Evolutionary conservation across 2,797 vertebrate genomes (phyloP).

Genomic region (Delichon dasypus): DNA sequence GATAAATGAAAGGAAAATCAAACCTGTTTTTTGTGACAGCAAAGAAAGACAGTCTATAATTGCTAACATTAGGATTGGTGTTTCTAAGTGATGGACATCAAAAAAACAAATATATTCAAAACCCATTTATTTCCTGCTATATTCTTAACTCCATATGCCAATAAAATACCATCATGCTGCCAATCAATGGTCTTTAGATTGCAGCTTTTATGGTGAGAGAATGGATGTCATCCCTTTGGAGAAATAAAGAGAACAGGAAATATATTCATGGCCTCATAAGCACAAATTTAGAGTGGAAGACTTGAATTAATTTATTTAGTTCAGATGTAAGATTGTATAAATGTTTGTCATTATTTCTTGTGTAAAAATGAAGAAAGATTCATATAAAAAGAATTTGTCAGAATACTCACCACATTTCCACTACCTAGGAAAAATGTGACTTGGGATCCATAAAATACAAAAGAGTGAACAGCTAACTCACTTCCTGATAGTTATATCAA

Average conservation of each 20-base stretch:
- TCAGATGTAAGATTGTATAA: constrained; percentile 38
- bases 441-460: constrained; percentile 50
- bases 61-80: not conserved
- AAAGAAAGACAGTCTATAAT: not conserved
- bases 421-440: constrained; percentile 33
- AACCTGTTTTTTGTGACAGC: not conserved
- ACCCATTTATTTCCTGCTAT: not conserved
- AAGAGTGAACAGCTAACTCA: constrained; percentile 22
- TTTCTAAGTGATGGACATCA: constrained; percentile 1
- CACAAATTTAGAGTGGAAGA: constrained; percentile 33
- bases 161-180: constrained; percentile 12
- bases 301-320: constrained; percentile 55
- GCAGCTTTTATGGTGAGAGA: constrained; percentile 29
- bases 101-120: constrained; percentile 12
- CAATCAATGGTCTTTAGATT: constrained; percentile 13
- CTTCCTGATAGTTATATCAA: constrained; percentile 24
- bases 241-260: constrained; percentile 40
- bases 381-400: constrained; percentile 11
- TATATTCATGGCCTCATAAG: constrained; percentile 38
- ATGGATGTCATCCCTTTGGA: constrained; percentile 37
- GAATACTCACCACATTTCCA: constrained; percentile 26
- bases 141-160: not conserved
- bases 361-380: constrained; percentile 34
- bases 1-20: constrained; percentile 26
- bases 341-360: constrained; percentile 56